These are phyloP conservation scores for Nannoperca australis DNA, from an alignment of 2,797 vertebrate genomes.

Conservation along the genomic window DNA sequence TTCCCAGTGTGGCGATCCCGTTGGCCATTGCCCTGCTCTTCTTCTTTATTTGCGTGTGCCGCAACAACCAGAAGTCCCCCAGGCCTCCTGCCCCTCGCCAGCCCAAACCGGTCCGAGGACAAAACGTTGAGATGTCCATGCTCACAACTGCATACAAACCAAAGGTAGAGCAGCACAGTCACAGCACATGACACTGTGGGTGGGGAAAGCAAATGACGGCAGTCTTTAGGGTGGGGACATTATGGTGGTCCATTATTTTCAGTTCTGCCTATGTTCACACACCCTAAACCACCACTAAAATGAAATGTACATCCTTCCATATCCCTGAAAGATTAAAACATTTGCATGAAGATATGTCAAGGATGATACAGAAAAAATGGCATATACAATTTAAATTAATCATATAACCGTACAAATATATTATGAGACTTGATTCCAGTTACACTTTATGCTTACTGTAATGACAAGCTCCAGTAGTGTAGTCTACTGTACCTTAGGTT, in stretches of 20 bases:
- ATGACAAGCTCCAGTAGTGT: too few relatives aligned
- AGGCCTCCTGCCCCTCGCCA: conserved; percentile 90
- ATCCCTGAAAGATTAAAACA: not conserved
- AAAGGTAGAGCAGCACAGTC: conserved; percentile 82
- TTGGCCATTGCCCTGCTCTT: conserved; percentile 95
- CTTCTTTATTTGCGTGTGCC: conserved; percentile 98
- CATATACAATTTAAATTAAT: too few relatives aligned
- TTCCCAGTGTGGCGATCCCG: conserved; percentile 96
- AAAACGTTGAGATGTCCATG: conserved; percentile 99
- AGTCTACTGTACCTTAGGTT: too few relatives aligned
- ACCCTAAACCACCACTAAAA: not conserved
- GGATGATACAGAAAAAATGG: not conserved
- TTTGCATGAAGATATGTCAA: not conserved
- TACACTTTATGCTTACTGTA: too few relatives aligned
- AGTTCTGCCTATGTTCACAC: not conserved
- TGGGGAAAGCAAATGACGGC: not conserved
- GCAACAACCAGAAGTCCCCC: conserved; percentile 96
- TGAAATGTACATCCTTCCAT: not conserved
- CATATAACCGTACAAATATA: too few relatives aligned
- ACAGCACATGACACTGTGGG: not conserved
- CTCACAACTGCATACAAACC: conserved; percentile 94
- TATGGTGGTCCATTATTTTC: not conserved
- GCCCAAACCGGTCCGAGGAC: conserved; percentile 94
- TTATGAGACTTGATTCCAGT: too few relatives aligned
- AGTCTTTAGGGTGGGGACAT: not conserved